phyloP scores from a whole-genome alignment of 2,888 invertebrate species.

The Podabrus alpinus region DNA sequence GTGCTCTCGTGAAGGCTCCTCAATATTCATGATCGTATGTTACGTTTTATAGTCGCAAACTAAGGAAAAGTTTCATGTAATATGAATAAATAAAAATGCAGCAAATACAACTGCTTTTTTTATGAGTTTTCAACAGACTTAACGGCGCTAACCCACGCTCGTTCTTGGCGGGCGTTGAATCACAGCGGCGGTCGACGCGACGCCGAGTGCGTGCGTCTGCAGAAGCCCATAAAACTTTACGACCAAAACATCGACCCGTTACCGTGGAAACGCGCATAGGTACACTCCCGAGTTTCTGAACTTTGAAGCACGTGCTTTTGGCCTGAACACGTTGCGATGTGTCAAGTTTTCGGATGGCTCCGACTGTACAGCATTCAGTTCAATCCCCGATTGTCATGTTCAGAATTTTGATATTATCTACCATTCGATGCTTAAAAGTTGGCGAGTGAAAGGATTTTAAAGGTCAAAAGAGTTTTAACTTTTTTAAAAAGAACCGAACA shows the following conservation, averaged over 20 bases:
- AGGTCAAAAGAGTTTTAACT: not conserved
- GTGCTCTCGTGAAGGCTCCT: not conserved
- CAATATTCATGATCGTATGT: not conserved
- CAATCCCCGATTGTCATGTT: constrained; percentile 47
- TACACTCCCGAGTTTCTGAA: constrained; percentile 33
- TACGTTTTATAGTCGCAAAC: not conserved
- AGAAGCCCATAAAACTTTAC: constrained; percentile 57
- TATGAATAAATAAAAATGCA: constrained; percentile 10
- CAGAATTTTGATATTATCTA: constrained; percentile 48
- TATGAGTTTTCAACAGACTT: constrained; percentile 50
- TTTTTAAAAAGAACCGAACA: not conserved
- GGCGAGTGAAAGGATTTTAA: not conserved
- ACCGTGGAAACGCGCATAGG: constrained; percentile 52
- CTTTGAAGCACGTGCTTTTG: constrained; percentile 22
- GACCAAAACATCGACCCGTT: constrained; percentile 57
- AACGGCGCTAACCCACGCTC: constrained; percentile 44
- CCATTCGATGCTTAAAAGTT: constrained; percentile 14
- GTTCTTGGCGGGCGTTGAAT: constrained; percentile 46
- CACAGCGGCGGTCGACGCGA: constrained; percentile 48
- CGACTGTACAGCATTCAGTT: constrained; percentile 40
- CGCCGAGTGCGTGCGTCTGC: constrained; percentile 51
- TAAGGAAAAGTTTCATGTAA: not conserved
- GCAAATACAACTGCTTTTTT: constrained; percentile 45
- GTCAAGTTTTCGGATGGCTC: constrained; percentile 8
- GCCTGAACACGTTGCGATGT: constrained; percentile 14